Evolutionary conservation across 1,140 invertebrate species (phyloP).

Genomic region (Mercenaria mercenaria): DNA sequence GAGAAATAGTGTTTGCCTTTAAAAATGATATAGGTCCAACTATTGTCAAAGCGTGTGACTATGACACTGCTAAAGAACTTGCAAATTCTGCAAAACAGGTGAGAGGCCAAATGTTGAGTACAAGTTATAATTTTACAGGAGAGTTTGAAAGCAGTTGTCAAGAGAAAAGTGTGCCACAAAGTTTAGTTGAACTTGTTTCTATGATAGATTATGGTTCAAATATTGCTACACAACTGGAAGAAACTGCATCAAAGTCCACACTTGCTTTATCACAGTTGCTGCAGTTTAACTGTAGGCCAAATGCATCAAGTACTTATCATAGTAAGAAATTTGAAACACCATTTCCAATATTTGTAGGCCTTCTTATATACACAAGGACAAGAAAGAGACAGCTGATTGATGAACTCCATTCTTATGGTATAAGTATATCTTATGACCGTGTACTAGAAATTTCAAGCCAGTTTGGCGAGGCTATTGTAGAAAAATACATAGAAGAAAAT

Average conservation of each 20-base stretch:
- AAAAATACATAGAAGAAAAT: slow-evolving; percentile 43
- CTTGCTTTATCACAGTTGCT: slow-evolving; percentile 65
- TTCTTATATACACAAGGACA: slow-evolving; percentile 66
- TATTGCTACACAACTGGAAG: background rate
- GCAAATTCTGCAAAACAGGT: background rate
- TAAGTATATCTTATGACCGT: slow-evolving; percentile 67
- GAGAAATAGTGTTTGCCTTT: slow-evolving; percentile 61
- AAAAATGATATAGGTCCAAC: slow-evolving; percentile 33
- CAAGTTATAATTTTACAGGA: background rate
- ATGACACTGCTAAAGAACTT: slow-evolving; percentile 53
- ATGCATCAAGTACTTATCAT: slow-evolving; percentile 45
- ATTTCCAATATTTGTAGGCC: slow-evolving; percentile 69
- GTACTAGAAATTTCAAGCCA: slow-evolving; percentile 60
- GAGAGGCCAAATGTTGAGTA: background rate
- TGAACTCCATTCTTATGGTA: slow-evolving; percentile 57
- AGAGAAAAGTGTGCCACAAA: background rate
- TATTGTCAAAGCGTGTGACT: slow-evolving; percentile 27
- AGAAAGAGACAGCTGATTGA: slow-evolving; percentile 69
- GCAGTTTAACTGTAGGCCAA: slow-evolving; percentile 65
- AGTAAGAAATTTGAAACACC: slow-evolving; percentile 65
- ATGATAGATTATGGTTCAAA: background rate
- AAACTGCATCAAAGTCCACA: slow-evolving; percentile 45
- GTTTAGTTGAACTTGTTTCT: background rate
- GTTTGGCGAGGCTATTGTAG: slow-evolving; percentile 36
- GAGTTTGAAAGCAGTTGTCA: background rate